phyloP scores from a whole-genome alignment of 2,888 invertebrate species.

The Acheta domesticus region DNA sequence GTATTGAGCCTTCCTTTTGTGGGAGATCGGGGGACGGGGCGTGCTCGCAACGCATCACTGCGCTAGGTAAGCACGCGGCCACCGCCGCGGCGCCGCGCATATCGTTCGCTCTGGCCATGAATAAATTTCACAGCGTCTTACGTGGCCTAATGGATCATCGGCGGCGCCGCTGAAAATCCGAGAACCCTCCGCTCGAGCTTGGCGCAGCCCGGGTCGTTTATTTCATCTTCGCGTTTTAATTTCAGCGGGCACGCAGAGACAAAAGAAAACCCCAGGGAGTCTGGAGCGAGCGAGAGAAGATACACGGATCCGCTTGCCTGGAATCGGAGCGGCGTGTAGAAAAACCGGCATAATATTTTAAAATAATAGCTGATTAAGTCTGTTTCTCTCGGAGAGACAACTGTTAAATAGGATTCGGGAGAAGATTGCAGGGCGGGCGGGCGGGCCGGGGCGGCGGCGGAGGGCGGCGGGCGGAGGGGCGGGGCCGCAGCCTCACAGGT shows the following conservation, averaged over 20 bases:
- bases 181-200: neutral
- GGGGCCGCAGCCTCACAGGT: neutral
- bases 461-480: too few species aligned
- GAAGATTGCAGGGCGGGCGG: constrained; percentile 35
- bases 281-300: neutral
- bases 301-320: neutral
- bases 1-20: neutral
- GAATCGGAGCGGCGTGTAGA: neutral
- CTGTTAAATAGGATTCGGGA: constrained; percentile 35
- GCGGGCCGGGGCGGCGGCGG: neutral
- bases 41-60: neutral
- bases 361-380: constrained; percentile 36
- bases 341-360: constrained; percentile 24
- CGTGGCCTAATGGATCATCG: neutral
- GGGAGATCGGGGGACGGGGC: neutral
- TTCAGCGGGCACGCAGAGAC: neutral
- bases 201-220: neutral
- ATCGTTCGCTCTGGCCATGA: neutral
- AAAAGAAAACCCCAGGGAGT: neutral
- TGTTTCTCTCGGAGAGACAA: constrained; percentile 32
- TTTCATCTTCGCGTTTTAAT: neutral
- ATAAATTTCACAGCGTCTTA: neutral
- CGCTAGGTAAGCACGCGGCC: neutral
- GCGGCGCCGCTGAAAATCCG: neutral
- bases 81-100: neutral